phyloP scores from a whole-genome alignment of 2,888 invertebrate genomes.

The Caenorhabditis angaria region DNA sequence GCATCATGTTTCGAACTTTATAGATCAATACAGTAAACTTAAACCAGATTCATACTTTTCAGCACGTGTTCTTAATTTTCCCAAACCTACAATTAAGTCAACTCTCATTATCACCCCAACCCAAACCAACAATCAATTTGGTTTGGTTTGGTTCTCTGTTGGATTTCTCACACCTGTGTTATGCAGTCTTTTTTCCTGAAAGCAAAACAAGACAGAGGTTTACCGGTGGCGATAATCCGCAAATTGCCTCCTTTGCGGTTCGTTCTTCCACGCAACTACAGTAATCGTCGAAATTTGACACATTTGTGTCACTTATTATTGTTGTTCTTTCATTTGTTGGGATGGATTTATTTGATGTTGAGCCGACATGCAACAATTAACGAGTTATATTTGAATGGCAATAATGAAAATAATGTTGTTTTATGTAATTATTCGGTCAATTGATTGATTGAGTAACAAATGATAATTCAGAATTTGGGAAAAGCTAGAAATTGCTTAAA shows the following conservation, averaged over 20 bases:
- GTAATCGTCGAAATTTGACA: constrained; percentile 8
- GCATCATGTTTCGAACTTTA: no score
- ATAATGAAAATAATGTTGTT: no score
- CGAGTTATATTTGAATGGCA: background rate
- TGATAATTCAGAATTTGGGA: background rate
- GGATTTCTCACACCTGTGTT: background rate
- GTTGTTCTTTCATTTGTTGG: no score
- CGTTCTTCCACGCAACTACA: background rate
- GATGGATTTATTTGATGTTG: background rate
- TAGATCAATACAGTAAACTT: no score
- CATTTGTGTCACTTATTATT: constrained; percentile 7
- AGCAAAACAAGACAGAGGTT: background rate
- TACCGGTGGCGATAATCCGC: background rate
- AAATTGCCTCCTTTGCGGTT: background rate
- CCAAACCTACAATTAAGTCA: no score
- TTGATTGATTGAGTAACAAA: background rate
- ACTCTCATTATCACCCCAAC: no score
- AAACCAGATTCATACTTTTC: no score
- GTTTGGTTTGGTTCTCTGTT: no score
- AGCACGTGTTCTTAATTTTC: background rate
- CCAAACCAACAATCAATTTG: no score
- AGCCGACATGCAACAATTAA: background rate
- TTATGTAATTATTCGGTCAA: background rate
- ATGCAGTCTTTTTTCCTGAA: background rate
- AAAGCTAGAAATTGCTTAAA: no score